Base-by-base conservation (phyloP, 2,113 vertebrate genomes). In the Hepsetus odoe region DNA sequence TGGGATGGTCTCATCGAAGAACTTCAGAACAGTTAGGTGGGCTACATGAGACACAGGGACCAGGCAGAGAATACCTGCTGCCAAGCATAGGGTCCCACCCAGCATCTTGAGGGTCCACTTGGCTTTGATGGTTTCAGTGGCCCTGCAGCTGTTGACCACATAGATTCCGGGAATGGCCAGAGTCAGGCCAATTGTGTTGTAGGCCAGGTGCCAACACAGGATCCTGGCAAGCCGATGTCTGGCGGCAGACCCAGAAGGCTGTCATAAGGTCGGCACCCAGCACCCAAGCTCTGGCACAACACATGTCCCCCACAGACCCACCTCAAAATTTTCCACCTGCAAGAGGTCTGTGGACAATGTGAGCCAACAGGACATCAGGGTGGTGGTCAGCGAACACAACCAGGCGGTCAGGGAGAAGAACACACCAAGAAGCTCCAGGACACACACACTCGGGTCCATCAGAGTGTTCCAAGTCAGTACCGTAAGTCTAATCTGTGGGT, bases 251-350 rank as follows among this genome's bases (percentile, higher is more conserved):
- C 75, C n/a, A 85, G 13, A 2, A 80, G 76, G 22, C 78, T 86
- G 11, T 62, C 11, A 18, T 74, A 87, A 1, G 69, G 83, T 56
- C 86, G 62, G 74, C 80, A 86, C 7, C 28, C 1, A 0, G 12
- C 0, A 79, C 75, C 10, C 55, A 28, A 82, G 0, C 0, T 89
- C 89, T 74, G 87, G 86, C 74, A 85, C 69, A 70, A 61, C 76
- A 42, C 28, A 88, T 0, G 66, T 85, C 42, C 83, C 82, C 90
- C 89, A 90, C 9, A 90, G 76, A 3, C 90, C 89, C 44, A 86
- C 65, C 22, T 76, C 69, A 56, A 81, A 88, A 51, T 79, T 88
- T 78, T 91, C 87, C 0, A 72, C 59, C 18, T 83, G 66, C 2
- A 89, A 76, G 16, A 89, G 76, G 2, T 86, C 86, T 0, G 82